phyloP scores from a whole-genome alignment of 2,797 vertebrate species.

The Geotrypetes seraphini region DNA sequence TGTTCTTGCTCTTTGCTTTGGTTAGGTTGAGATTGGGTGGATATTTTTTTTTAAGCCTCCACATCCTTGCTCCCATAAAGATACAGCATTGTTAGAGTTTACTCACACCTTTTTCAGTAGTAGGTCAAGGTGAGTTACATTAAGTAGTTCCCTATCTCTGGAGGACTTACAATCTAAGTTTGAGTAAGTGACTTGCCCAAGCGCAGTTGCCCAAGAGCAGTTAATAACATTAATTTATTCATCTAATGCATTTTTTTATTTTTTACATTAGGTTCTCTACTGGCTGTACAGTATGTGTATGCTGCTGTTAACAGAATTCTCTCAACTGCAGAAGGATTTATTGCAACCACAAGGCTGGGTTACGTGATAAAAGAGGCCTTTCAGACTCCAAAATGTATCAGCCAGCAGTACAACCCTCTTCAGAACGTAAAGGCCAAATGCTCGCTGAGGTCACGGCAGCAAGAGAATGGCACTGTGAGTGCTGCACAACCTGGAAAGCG shows the following conservation, averaged over 20 bases:
- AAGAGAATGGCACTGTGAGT: background rate
- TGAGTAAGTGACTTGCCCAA: too few relatives aligned
- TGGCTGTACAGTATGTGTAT: conserved; percentile 58
- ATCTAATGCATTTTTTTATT: background rate
- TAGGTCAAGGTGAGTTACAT: too few relatives aligned
- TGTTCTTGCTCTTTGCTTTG: too few relatives aligned
- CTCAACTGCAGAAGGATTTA: conserved; percentile 52
- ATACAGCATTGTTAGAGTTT: too few relatives aligned
- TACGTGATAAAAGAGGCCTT: conserved; percentile 52
- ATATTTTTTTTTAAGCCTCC: too few relatives aligned
- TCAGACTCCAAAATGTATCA: conserved; percentile 35
- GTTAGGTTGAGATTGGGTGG: too few relatives aligned
- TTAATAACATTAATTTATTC: too few relatives aligned
- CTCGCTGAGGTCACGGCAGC: conserved; percentile 48
- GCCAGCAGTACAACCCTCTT: conserved; percentile 46
- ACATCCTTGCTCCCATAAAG: too few relatives aligned
- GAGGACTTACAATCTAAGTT: too few relatives aligned
- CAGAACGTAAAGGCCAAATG: conserved; percentile 45
- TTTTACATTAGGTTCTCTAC: conserved; percentile 45
- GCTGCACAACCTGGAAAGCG: background rate
- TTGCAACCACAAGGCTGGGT: conserved; percentile 49
- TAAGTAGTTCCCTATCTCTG: too few relatives aligned
- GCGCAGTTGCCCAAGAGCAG: too few relatives aligned
- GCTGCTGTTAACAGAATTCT: conserved; percentile 47
- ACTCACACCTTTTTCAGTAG: too few relatives aligned